Base-by-base conservation (phyloP, 2,797 vertebrate species). In the Chelmon rostratus region DNA sequence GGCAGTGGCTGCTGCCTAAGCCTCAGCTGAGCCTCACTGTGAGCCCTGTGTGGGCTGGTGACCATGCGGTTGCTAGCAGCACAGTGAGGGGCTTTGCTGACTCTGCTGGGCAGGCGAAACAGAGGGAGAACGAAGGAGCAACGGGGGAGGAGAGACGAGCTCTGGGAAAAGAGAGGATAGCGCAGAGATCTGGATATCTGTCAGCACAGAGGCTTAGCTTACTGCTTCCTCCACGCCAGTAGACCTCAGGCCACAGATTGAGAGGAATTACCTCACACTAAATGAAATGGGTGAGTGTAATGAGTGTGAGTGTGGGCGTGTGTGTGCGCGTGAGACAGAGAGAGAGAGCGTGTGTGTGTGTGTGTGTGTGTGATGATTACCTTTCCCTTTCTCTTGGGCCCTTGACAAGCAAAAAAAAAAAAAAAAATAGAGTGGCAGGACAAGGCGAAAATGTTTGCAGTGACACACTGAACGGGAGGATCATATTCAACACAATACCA, bases 161-260 rank as follows among this genome's bases (percentile, higher is more conserved):
- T 61, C 19, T 73, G 64, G 59, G 76, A 77, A 79, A 63, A 31
- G 58, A 64, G 73, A 79, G 50, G 69, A 67, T 4, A 63, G 50
- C 52, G 65, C 69, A 74, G 69, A 56, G 82, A 86, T 88, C 35
- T 86, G 78, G 87, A 86, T 83, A 79, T 92, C 87, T 76, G 85
- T 93, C 91, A 90, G 75, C 85, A 74, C 15, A 1, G 0, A 56
- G 76, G 57, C 54, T 85, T 84, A 18, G 77, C 58, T 63, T 25
- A 33, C 64, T 38, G 61, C 64, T 91, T 81, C 46, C 79, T 83
- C 76, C 62, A 72, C 85, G 88, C 69, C 83, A 78, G 80, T 28
- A 70, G 79, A 91, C 87, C 85, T 90, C 84, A 88, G 89, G 87
- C 89, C 86, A 90, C 82, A 92, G 86, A 92, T 86, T 85, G 81